Evolutionary conservation across 2,113 vertebrate species (phyloP), one percentile per base, ranked within the genome.

Genomic region (Ochotona curzoniae): DNA sequence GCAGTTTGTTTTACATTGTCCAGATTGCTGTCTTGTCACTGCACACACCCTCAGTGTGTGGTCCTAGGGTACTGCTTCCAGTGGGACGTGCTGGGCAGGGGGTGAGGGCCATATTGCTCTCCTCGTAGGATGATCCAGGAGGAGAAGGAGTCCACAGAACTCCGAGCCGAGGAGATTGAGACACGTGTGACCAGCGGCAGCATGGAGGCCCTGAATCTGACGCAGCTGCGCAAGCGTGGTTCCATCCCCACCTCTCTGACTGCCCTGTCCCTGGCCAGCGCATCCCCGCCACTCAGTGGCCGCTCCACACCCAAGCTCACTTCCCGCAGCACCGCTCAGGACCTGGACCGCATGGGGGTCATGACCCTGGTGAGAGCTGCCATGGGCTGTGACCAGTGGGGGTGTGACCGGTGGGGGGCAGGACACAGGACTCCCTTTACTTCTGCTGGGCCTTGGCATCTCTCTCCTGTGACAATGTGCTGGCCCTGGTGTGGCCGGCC

Each of bases 201-300:
- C 97, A 99, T 99, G 99, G 99, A 99, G 17, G 99, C 99, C 38
- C 98, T 99, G 30, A 99, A 99, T 78, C 98, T 99, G 94, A 99
- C 98, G 7, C 98, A 98, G 5, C 98, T 99, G 51, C 98, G 99
- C 92, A 99, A 99, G 4, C 98, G 99, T 1, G 98, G 99, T 32
- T 98, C 99, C 82, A 98, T 99, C 93, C 99, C 99, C 97, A 99
- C 99, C 93, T 99, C 99, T 0, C 98, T 99, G 97, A 99, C 99
- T 0, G 99, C 99, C 83, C 98, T 99, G 96, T 99, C 99, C 78
- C 97, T 99, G 92, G 99, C 99, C 95, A 99, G 99, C 14, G 98
- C 98, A 0, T 99, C 99, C 7, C 99, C 99, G 0, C 99, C 99
- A 0, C 98, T 98, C 96, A 99, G 99, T 0, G 99, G 99, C 82